Evolutionary conservation across 2,113 vertebrate genomes (phyloP).

Genomic region (Ictidomys tridecemlineatus): DNA sequence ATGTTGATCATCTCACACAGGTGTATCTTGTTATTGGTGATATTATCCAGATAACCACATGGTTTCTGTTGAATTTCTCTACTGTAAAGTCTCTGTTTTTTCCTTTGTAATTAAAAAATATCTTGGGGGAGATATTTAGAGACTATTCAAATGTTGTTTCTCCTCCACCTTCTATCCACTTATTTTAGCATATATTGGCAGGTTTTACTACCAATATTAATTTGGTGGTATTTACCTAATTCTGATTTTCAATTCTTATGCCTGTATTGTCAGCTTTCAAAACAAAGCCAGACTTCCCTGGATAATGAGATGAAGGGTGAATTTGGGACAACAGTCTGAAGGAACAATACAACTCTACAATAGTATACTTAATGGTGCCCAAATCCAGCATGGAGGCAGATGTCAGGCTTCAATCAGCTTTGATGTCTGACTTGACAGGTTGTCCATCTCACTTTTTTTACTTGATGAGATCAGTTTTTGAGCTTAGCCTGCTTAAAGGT

Average conservation of each 20-base stretch:
- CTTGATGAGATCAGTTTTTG: not conserved
- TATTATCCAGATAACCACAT: not conserved
- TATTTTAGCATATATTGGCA: not conserved
- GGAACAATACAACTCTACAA: not conserved
- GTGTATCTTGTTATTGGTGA: not conserved
- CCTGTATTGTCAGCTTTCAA: constrained; percentile 6
- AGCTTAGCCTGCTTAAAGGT: not conserved
- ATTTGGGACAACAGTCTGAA: not conserved
- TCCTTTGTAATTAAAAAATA: not conserved
- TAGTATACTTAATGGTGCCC: not conserved
- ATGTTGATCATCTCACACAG: not conserved
- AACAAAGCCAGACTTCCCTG: not conserved
- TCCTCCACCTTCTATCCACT: not conserved
- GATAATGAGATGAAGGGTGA: not conserved
- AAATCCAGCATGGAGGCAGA: not conserved
- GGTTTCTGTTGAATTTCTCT: not conserved
- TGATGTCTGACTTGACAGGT: not conserved
- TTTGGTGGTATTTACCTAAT: not conserved
- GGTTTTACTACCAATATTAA: not conserved
- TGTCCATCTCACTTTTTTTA: not conserved
- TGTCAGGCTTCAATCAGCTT: not conserved
- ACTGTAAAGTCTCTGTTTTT: not conserved
- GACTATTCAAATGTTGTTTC: not conserved
- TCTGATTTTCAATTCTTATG: not conserved
- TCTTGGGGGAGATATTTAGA: not conserved